A percentile compares a stretch with the other conserved stretches of the same genome.
Conservation (phyloP, 1,140 invertebrate genomes). For the Rhopalosiphum maidis region DNA sequence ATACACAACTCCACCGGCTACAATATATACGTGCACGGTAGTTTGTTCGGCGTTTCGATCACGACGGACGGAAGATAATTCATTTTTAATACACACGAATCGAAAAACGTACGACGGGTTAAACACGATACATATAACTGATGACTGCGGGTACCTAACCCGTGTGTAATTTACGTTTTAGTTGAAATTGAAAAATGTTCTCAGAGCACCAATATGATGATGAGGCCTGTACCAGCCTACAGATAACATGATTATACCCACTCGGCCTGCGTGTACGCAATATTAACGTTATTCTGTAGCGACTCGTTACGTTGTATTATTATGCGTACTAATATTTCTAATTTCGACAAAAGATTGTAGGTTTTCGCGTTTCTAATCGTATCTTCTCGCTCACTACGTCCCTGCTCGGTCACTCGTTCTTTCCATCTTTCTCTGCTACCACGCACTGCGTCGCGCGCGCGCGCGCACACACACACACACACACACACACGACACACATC, state of each 20-base stretch:
- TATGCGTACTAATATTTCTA: background rate
- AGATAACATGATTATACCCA: background rate
- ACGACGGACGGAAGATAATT: background rate
- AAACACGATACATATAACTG: background rate
- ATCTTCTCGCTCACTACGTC: background rate
- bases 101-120: slow-evolving; percentile 1
- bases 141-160: background rate
- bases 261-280: background rate
- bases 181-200: background rate
- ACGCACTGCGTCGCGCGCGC: no score
- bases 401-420: background rate
- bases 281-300: background rate
- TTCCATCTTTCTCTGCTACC: no score
- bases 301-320: background rate
- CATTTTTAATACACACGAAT: background rate
- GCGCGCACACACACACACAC: background rate
- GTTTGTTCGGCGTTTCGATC: background rate
- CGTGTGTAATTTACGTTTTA: background rate
- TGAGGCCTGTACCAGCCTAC: background rate
- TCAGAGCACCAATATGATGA: background rate
- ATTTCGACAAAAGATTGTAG: background rate
- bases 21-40: background rate
- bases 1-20: background rate
- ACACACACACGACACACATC: background rate
- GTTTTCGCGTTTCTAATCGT: background rate